Percentiles rank a stretch among this genome's conserved stretches.
Conservation (phyloP, 2,797 vertebrate genomes). For the Huso huso region DNA sequence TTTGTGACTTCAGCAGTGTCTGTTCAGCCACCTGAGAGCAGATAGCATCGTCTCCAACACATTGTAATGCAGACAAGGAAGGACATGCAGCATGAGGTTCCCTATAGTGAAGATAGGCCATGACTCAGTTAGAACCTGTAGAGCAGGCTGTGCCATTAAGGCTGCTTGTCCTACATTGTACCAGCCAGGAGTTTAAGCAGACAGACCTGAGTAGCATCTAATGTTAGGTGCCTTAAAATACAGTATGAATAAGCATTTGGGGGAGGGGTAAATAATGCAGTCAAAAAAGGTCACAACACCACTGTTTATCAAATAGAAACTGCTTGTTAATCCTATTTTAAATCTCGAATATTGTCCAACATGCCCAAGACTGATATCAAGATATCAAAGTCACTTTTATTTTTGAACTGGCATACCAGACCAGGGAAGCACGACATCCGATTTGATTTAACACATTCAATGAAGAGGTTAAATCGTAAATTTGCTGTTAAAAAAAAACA, state of each 20-base stretch:
- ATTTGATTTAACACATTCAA: no score
- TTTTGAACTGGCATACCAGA: no score
- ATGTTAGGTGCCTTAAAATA: neutral
- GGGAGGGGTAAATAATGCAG: neutral
- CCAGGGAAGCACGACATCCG: no score
- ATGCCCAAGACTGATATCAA: neutral
- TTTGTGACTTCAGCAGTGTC: constrained; percentile 1
- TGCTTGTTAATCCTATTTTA: no score
- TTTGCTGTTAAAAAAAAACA: no score
- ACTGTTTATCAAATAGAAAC: neutral
- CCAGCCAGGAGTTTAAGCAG: neutral
- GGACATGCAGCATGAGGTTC: neutral
- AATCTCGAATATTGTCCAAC: no score
- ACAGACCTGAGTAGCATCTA: neutral
- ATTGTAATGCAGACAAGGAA: neutral
- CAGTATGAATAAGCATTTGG: constrained; percentile 5
- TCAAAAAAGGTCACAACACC: no score
- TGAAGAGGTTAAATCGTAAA: no score
- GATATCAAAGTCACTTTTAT: neutral
- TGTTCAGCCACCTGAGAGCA: constrained; percentile 5
- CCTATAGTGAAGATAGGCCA: neutral
- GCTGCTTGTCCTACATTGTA: neutral
- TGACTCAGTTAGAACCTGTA: neutral
- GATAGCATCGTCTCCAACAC: neutral
- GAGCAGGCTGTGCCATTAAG: neutral